These are phyloP conservation scores for Teleiodes luculella DNA, from an alignment of 2,888 invertebrate species.

Conservation along the genomic window DNA sequence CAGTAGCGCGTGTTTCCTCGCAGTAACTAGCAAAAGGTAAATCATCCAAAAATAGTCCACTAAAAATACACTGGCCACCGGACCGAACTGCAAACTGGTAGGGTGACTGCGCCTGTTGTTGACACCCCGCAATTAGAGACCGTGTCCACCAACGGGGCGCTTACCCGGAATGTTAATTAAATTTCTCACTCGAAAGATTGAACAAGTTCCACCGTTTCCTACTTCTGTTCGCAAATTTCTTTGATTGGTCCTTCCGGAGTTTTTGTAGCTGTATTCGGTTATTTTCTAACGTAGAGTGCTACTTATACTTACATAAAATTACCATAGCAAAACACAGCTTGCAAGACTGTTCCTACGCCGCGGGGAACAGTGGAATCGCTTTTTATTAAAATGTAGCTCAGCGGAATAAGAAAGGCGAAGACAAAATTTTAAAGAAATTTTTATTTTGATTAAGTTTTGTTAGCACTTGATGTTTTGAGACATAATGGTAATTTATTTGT, in stretches of 20 bases:
- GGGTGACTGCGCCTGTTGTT: constrained; percentile 46
- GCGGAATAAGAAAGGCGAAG: not conserved
- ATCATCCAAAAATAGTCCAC: constrained; percentile 1
- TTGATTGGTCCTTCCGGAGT: constrained; percentile 35
- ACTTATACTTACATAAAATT: not conserved
- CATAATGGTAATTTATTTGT: too few species aligned
- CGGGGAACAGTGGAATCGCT: constrained; percentile 30
- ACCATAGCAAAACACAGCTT: constrained; percentile 1
- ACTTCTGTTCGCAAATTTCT: constrained; percentile 38
- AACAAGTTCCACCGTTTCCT: constrained; percentile 46
- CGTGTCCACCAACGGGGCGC: constrained; percentile 38
- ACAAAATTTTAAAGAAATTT: not conserved
- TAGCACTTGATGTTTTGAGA: too few species aligned
- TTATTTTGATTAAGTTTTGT: too few species aligned
- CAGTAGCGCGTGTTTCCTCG: too few species aligned
- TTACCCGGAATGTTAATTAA: constrained; percentile 61
- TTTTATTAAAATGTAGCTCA: constrained; percentile 30
- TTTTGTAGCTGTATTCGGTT: constrained; percentile 1
- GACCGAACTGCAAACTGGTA: constrained; percentile 3
- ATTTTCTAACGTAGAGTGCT: constrained; percentile 12
- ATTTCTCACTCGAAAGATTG: constrained; percentile 49
- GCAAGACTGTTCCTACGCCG: constrained; percentile 24
- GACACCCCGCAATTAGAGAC: constrained; percentile 60
- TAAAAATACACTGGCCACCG: constrained; percentile 6
- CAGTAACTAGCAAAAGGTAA: not conserved